Percentiles rank a stretch among this genome's conserved stretches.
Evolutionary conservation across 2,888 invertebrate genomes (phyloP).

Genomic region (Nyleta sp.): DNA sequence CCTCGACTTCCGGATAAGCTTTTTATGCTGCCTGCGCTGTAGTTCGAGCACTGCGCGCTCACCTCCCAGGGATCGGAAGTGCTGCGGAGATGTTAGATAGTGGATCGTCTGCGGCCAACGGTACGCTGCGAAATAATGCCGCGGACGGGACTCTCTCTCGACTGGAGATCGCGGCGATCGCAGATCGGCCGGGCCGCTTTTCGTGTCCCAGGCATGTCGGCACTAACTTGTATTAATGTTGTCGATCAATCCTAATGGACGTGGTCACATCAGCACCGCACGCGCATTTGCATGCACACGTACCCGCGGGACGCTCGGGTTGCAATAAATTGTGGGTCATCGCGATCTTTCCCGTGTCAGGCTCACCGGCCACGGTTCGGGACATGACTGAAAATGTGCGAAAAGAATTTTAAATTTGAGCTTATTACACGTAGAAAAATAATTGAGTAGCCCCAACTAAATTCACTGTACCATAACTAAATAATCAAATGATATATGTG

Average conservation of each 20-base stretch:
- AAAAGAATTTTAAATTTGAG: too few species aligned
- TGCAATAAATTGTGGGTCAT: slow-evolving; percentile 51
- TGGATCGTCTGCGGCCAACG: slow-evolving; percentile 67
- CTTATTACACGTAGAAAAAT: too few species aligned
- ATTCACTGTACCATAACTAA: too few species aligned
- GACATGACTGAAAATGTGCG: too few species aligned
- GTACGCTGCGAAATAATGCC: slow-evolving; percentile 65
- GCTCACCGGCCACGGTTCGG: slow-evolving; percentile 8
- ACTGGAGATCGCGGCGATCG: slow-evolving; percentile 71
- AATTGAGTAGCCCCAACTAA: too few species aligned
- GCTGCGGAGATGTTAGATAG: slow-evolving; percentile 70
- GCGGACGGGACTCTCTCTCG: slow-evolving; percentile 60
- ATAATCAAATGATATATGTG: too few species aligned
- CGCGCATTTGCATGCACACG: slow-evolving; percentile 74
- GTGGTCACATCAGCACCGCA: slow-evolving; percentile 77
- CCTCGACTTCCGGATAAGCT: slow-evolving; percentile 75
- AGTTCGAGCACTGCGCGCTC: slow-evolving; percentile 79
- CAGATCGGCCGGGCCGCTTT: slow-evolving; percentile 68
- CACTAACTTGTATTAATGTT: slow-evolving; percentile 82
- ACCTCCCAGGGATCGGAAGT: slow-evolving; percentile 85
- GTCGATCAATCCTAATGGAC: slow-evolving; percentile 81
- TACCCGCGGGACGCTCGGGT: slow-evolving; percentile 41
- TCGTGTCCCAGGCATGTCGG: slow-evolving; percentile 78
- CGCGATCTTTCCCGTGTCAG: slow-evolving; percentile 37
- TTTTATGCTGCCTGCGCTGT: slow-evolving; percentile 73